A percentile compares a stretch with the other conserved stretches of the same genome.
Evolutionary conservation across 1,140 invertebrate genomes (phyloP).

Genomic region (Dinoponera quadriceps): DNA sequence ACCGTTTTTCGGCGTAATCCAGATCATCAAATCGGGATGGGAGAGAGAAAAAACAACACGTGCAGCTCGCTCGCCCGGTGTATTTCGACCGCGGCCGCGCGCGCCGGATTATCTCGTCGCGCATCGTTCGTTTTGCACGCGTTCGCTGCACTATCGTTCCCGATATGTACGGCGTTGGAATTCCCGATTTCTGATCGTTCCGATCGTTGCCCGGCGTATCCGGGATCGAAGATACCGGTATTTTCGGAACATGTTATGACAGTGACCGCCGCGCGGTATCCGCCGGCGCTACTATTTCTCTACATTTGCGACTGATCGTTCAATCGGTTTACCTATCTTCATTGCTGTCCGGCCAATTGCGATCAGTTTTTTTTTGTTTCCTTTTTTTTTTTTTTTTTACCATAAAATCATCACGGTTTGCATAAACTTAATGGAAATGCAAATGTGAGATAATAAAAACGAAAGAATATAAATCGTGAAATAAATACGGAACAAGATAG

Average conservation of each 20-base stretch:
- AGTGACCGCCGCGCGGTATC: too few relatives aligned
- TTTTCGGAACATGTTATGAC: conserved; percentile 15
- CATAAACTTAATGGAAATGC: too few relatives aligned
- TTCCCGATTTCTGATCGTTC: conserved; percentile 38
- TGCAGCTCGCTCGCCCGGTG: neutral
- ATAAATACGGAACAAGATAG: neutral
- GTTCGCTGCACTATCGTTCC: conserved; percentile 29
- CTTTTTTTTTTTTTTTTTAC: neutral
- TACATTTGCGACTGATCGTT: neutral
- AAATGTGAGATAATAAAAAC: too few relatives aligned
- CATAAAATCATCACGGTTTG: neutral
- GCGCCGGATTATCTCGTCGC: conserved; percentile 33
- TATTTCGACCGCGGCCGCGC: conserved; percentile 18
- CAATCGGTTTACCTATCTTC: neutral
- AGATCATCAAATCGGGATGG: conserved; percentile 49
- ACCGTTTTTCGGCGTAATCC: conserved; percentile 35
- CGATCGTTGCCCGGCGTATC: conserved; percentile 5
- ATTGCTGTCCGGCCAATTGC: neutral
- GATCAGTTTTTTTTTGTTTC: neutral
- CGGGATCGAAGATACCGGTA: neutral
- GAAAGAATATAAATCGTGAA: neutral
- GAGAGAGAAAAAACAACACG: neutral
- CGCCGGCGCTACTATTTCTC: neutral
- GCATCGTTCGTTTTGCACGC: conserved; percentile 50
- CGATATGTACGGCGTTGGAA: conserved; percentile 33